phyloP scores from a whole-genome alignment of 2,113 vertebrate species.

The Calidris pugnax region DNA sequence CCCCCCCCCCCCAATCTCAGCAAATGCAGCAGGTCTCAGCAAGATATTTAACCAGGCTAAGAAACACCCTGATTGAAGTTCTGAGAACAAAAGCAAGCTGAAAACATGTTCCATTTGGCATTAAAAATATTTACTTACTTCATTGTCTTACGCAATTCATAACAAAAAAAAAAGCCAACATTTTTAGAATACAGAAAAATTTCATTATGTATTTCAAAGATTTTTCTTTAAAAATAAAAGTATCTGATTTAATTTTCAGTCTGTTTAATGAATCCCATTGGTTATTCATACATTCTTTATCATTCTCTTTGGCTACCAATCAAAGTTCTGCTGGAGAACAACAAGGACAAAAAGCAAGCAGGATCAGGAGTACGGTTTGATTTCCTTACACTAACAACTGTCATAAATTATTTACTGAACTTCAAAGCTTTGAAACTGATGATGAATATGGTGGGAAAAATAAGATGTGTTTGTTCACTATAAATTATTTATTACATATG shows the following conservation, averaged over 20 bases:
- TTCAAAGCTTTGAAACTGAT: conserved; percentile 76
- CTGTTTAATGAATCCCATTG: neutral
- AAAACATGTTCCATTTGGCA: conserved; percentile 16
- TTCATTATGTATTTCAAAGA: neutral
- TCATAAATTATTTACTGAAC: conserved; percentile 77
- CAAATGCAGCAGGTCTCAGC: conserved; percentile 1
- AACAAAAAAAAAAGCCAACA: neutral
- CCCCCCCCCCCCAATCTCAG: neutral
- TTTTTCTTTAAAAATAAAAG: neutral
- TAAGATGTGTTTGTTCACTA: conserved; percentile 76
- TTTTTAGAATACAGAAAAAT: neutral
- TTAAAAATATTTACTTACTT: conserved; percentile 22
- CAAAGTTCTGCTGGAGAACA: conserved; percentile 64
- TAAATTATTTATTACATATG: conserved; percentile 76
- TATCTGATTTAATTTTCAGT: neutral
- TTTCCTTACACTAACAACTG: conserved; percentile 73
- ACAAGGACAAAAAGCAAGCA: conserved; percentile 65
- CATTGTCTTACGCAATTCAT: neutral
- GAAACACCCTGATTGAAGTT: conserved; percentile 36
- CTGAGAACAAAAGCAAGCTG: conserved; percentile 38
- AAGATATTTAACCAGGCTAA: conserved; percentile 49
- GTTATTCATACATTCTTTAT: neutral
- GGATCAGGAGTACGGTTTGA: conserved; percentile 68
- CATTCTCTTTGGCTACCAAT: conserved; percentile 13
- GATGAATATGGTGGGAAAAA: conserved; percentile 67